A percentile compares a stretch with the other conserved stretches of the same genome.
Conservation (phyloP, 2,113 vertebrate genomes). For the Menidia beryllina region DNA sequence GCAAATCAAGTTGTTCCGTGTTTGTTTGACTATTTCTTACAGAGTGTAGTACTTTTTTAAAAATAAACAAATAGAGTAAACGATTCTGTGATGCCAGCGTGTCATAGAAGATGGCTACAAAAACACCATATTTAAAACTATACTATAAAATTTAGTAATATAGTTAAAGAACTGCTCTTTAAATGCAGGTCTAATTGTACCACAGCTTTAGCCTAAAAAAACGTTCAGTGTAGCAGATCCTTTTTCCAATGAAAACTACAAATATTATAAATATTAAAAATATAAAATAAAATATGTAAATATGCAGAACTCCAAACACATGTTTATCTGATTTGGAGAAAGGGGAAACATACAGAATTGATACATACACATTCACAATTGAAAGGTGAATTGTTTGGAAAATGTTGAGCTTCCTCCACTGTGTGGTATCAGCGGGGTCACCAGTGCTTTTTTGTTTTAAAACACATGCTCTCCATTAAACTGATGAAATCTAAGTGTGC, state of each 20-base stretch:
- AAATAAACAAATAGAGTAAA: no score
- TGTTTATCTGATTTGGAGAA: background rate
- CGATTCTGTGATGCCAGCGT: background rate
- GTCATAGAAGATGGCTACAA: background rate
- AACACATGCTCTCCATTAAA: constrained; percentile 31
- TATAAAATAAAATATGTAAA: no score
- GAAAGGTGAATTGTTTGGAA: background rate
- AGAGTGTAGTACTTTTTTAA: background rate
- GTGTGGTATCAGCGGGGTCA: background rate
- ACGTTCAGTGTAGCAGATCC: no score
- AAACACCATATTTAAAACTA: background rate
- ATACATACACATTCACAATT: no score
- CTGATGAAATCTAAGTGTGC: constrained; percentile 44
- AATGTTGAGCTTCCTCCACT: background rate
- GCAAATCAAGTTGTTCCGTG: no score
- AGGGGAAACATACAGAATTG: background rate
- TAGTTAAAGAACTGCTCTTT: background rate
- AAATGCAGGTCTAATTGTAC: background rate
- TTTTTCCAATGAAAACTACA: no score
- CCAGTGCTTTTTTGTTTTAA: constrained; percentile 17
- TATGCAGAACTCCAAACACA: no score
- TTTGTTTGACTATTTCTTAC: background rate
- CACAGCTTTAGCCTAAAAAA: no score
- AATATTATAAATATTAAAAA: no score
- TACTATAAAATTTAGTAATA: background rate